Percentiles rank a stretch among this genome's conserved stretches.
Evolutionary conservation across 2,113 vertebrate species (phyloP).

Genomic region (Aix galericulata): DNA sequence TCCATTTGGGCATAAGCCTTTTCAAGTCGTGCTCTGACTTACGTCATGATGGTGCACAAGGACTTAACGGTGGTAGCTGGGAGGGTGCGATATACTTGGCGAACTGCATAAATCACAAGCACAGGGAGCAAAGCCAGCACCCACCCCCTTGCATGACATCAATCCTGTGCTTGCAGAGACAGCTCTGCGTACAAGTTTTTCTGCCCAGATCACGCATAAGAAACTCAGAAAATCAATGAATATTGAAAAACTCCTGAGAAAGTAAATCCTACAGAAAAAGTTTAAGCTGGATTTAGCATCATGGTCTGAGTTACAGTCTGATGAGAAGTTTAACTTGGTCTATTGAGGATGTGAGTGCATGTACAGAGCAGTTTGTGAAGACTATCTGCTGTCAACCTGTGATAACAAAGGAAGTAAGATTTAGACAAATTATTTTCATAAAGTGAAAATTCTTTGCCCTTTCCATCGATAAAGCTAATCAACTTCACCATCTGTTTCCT

Average conservation of each 20-base stretch:
- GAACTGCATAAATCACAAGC: not conserved
- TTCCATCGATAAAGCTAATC: not conserved
- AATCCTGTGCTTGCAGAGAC: not conserved
- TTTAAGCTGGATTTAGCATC: not conserved
- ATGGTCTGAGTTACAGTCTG: not conserved
- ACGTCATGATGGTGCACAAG: not conserved
- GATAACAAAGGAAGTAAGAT: not conserved
- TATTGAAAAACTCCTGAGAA: not conserved
- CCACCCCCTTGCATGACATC: not conserved
- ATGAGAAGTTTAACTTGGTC: not conserved
- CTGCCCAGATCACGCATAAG: not conserved
- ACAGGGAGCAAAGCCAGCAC: not conserved
- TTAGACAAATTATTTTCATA: not conserved
- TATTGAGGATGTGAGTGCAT: not conserved
- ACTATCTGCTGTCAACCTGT: not conserved
- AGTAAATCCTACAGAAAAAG: not conserved
- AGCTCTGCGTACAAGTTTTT: not conserved
- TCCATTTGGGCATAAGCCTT: not conserved
- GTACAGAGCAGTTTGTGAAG: not conserved
- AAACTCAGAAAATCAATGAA: not conserved
- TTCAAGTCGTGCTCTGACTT: not conserved
- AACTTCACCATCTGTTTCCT: conserved; percentile 14
- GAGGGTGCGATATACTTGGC: not conserved
- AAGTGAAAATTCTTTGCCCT: not conserved
- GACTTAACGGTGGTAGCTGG: rapidly evolving